Percentiles rank a stretch among this genome's conserved stretches.
phyloP scores from a whole-genome alignment of 2,888 invertebrate species.

The Phaedon cochleariae region DNA sequence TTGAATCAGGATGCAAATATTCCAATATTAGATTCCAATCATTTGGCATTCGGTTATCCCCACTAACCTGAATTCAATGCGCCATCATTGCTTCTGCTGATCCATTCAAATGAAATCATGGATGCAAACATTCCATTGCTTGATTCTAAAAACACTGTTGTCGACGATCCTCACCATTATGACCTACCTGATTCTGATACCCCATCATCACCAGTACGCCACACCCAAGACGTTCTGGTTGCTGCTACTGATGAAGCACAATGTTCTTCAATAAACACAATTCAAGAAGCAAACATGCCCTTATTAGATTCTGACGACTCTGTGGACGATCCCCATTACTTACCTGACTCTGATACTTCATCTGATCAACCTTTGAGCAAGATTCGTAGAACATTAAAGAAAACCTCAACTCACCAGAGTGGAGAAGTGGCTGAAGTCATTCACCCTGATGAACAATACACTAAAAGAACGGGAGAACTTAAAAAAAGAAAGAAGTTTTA shows the following conservation, averaged over 20 bases:
- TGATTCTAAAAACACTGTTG: conserved; percentile 10
- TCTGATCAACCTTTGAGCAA: conserved; percentile 10
- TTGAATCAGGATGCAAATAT: conserved; percentile 11
- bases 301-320: conserved; percentile 11
- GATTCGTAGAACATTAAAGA: conserved; percentile 10
- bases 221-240: conserved; percentile 9
- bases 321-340: conserved; percentile 10
- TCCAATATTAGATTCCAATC: conserved; percentile 10
- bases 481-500: conserved; percentile 6
- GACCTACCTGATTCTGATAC: conserved; percentile 10
- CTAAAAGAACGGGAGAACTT: conserved; percentile 11
- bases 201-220: conserved; percentile 10
- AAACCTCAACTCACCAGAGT: conserved; percentile 11
- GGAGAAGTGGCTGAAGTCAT: conserved; percentile 11
- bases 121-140: conserved; percentile 10
- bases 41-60: conserved; percentile 8
- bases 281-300: conserved; percentile 8
- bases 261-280: conserved; percentile 11
- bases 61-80: conserved; percentile 10
- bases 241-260: conserved; percentile 11
- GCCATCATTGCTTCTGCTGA: conserved; percentile 9
- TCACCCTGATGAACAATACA: conserved; percentile 11
- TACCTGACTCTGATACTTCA: conserved; percentile 8
- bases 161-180: conserved; percentile 8
- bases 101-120: conserved; percentile 10